Percentiles rank a stretch among this genome's conserved stretches.
Evolutionary conservation across 2,888 invertebrate species (phyloP).

Genomic region (Tetanocera ferruginea): DNA sequence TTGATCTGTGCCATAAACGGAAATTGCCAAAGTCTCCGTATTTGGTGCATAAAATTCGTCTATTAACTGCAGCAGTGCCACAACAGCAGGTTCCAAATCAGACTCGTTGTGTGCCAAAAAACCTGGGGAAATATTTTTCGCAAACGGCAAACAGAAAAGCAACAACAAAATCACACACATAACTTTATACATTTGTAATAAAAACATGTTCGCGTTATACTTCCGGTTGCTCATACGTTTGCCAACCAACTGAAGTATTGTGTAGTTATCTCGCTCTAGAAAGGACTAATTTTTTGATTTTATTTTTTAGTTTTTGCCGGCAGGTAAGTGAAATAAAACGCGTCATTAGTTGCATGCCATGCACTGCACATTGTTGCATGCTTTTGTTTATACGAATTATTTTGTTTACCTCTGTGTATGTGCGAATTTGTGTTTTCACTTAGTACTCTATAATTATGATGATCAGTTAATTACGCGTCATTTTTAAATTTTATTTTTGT

Average conservation of each 20-base stretch:
- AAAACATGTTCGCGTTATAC: slow-evolving; percentile 40
- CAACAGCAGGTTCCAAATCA: not conserved
- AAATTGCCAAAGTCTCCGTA: slow-evolving; percentile 25
- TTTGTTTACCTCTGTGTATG: not conserved
- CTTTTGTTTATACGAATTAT: not conserved
- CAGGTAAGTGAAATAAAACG: not conserved
- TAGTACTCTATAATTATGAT: slow-evolving; percentile 55
- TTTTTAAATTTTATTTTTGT: slow-evolving; percentile 38
- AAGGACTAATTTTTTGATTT: not conserved
- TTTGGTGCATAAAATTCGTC: slow-evolving; percentile 16
- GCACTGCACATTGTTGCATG: not conserved
- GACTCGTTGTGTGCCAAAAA: not conserved
- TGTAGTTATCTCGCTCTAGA: not conserved
- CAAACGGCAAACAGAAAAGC: not conserved
- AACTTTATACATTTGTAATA: not conserved
- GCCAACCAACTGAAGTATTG: slow-evolving; percentile 21
- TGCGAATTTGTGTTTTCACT: not conserved
- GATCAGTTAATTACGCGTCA: slow-evolving; percentile 61
- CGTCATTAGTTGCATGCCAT: slow-evolving; percentile 1
- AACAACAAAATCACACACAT: not conserved
- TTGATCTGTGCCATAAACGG: not conserved
- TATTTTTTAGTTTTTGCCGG: not conserved
- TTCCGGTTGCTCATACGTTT: slow-evolving; percentile 48
- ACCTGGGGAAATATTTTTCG: not conserved
- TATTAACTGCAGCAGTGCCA: slow-evolving; percentile 16